These are phyloP conservation scores for Pseudoatta argentina DNA, from an alignment of 1,140 invertebrate genomes.

Conservation along the genomic window DNA sequence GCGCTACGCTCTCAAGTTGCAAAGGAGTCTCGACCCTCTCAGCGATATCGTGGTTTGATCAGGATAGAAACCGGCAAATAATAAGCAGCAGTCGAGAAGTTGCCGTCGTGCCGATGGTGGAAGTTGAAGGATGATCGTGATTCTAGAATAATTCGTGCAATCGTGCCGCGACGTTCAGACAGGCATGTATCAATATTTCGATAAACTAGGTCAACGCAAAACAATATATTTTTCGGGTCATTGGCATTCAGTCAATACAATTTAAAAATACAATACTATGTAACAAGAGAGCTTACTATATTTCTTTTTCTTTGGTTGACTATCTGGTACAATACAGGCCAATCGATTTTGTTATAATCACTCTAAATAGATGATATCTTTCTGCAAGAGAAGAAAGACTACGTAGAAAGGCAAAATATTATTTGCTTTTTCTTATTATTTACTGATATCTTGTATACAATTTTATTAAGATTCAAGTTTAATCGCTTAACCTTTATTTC, in stretches of 20 bases:
- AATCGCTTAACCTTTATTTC: no score
- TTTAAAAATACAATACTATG: slow-evolving; percentile 34
- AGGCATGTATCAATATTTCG: slow-evolving; percentile 49
- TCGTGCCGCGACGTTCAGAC: slow-evolving; percentile 8
- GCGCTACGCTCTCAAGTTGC: slow-evolving; percentile 38
- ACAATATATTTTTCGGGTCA: slow-evolving; percentile 41
- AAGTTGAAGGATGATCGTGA: slow-evolving; percentile 45
- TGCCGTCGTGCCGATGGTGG: not conserved
- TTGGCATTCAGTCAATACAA: slow-evolving; percentile 34
- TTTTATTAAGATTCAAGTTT: not conserved
- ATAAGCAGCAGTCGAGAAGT: slow-evolving; percentile 36
- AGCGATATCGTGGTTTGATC: slow-evolving; percentile 39
- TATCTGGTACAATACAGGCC: not conserved
- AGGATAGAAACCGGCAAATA: slow-evolving; percentile 43
- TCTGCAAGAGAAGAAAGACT: not conserved
- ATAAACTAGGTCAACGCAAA: slow-evolving; percentile 23
- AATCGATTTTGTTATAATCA: slow-evolving; percentile 33
- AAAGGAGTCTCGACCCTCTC: slow-evolving; percentile 52
- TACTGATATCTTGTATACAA: not conserved
- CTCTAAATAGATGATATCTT: not conserved
- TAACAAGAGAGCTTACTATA: not conserved
- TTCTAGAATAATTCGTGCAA: not conserved
- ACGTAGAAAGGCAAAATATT: not conserved
- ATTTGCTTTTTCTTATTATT: not conserved
- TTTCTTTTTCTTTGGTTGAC: slow-evolving; percentile 17